Conservation (phyloP, 2,113 vertebrate species). For the Anguilla rostrata region DNA sequence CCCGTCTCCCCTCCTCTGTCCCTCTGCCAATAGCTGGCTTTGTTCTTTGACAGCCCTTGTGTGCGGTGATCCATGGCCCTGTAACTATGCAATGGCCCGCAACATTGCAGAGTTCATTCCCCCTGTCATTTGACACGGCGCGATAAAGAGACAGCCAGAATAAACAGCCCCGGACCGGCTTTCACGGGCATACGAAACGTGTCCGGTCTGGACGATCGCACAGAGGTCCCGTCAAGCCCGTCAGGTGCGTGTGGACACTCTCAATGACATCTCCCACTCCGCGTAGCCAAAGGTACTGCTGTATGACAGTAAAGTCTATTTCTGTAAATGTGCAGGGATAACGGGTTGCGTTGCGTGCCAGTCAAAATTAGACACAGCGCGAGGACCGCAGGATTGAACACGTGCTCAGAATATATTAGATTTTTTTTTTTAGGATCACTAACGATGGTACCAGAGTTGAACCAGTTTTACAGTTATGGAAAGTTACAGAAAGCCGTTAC, state of each 20-base stretch:
- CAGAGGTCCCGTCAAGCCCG: no score
- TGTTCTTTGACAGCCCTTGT: constrained; percentile 49
- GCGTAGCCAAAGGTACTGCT: neutral
- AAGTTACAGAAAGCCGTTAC: neutral
- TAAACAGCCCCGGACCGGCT: neutral
- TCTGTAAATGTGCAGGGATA: neutral
- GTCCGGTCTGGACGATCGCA: neutral
- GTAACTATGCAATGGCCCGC: constrained; percentile 45
- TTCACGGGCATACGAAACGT: neutral
- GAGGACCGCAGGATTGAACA: neutral
- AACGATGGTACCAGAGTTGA: neutral
- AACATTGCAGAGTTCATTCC: neutral
- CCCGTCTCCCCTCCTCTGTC: constrained; percentile 30
- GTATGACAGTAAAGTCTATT: neutral
- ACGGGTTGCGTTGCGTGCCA: neutral
- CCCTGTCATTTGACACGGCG: constrained; percentile 18
- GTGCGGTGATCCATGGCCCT: constrained; percentile 51
- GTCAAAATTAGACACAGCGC: neutral
- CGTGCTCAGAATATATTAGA: neutral
- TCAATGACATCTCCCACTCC: no score
- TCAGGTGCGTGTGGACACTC: no score
- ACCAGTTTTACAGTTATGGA: neutral
- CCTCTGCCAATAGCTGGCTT: constrained; percentile 41
- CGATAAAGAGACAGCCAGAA: neutral
- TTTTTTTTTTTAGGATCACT: neutral